These are phyloP conservation scores for Drosophila pallidifrons DNA, from an alignment of 1,140 invertebrate genomes.

Conservation along the genomic window DNA sequence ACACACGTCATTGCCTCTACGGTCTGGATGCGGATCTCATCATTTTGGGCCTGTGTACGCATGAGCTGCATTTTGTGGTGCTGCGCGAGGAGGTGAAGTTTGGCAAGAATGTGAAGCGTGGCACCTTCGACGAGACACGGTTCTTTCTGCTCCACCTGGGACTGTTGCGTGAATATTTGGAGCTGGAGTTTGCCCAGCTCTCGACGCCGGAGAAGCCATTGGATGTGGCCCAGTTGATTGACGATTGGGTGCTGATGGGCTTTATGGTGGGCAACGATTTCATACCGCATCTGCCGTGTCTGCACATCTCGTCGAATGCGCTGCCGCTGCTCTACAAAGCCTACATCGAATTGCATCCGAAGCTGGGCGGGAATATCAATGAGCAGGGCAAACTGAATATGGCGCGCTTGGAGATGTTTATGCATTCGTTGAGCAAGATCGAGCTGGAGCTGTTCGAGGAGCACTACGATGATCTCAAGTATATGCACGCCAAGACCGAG, in stretches of 20 bases:
- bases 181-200: slow-evolving; percentile 94
- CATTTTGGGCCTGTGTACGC: slow-evolving; percentile 96
- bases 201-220: slow-evolving; percentile 89
- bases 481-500: slow-evolving; percentile 91
- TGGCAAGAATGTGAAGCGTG: slow-evolving; percentile 87
- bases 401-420: slow-evolving; percentile 93
- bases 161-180: slow-evolving; percentile 96
- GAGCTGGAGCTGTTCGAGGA: slow-evolving; percentile 95
- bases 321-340: slow-evolving; percentile 94
- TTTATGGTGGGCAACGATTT: slow-evolving; percentile 99
- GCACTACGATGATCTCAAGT: slow-evolving; percentile 93
- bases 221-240: slow-evolving; percentile 92
- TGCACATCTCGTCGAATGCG: slow-evolving; percentile 96
- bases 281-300: slow-evolving; percentile 96
- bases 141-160: slow-evolving; percentile 97
- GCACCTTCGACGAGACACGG: slow-evolving; percentile 94
- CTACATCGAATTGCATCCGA: slow-evolving; percentile 95
- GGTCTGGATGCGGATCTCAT: slow-evolving; percentile 98
- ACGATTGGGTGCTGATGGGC: slow-evolving; percentile 95
- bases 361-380: slow-evolving; percentile 96
- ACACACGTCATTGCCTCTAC: slow-evolving; percentile 97
- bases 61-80: slow-evolving; percentile 97
- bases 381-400: slow-evolving; percentile 95
- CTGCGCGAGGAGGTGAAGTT: slow-evolving; percentile 95
- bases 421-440: slow-evolving; percentile 91